Evolutionary conservation across 2,888 invertebrate species (phyloP).

Genomic region (Rhyacophila evoluta): DNA sequence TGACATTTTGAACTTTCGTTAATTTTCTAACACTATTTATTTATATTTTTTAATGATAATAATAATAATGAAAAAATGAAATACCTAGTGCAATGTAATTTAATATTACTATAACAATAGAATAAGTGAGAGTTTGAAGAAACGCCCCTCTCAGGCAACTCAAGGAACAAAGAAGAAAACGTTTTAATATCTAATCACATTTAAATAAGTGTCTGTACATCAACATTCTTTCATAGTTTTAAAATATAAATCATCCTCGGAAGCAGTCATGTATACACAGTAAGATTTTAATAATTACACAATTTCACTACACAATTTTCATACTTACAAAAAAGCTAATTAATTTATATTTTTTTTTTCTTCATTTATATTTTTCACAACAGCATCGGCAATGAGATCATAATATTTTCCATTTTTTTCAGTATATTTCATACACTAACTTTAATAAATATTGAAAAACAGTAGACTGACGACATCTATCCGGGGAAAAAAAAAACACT

Average conservation of each 20-base stretch:
- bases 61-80: constrained; percentile 15
- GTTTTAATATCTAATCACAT: constrained; percentile 31
- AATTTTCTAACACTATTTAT: constrained; percentile 6
- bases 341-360: constrained; percentile 45
- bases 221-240: constrained; percentile 3
- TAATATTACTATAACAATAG: constrained; percentile 15
- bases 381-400: constrained; percentile 51
- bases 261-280: constrained; percentile 19
- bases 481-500: constrained; percentile 44
- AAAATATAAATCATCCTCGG: constrained; percentile 22
- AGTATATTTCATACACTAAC: constrained; percentile 17
- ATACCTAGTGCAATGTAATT: constrained; percentile 19
- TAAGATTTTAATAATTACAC: constrained; percentile 13
- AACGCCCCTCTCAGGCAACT: constrained; percentile 1
- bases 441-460: constrained; percentile 22
- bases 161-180: constrained; percentile 41
- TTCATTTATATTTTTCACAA: constrained; percentile 48
- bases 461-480: constrained; percentile 48
- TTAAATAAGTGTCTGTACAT: constrained; percentile 25
- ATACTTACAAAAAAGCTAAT: constrained; percentile 52
- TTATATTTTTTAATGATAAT: neutral
- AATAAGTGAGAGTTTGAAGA: constrained; percentile 15
- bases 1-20: constrained; percentile 16
- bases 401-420: constrained; percentile 26
- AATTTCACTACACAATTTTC: constrained; percentile 49